Base-by-base conservation (phyloP, 2,797 vertebrate genomes). In the Darevskia mixta region DNA sequence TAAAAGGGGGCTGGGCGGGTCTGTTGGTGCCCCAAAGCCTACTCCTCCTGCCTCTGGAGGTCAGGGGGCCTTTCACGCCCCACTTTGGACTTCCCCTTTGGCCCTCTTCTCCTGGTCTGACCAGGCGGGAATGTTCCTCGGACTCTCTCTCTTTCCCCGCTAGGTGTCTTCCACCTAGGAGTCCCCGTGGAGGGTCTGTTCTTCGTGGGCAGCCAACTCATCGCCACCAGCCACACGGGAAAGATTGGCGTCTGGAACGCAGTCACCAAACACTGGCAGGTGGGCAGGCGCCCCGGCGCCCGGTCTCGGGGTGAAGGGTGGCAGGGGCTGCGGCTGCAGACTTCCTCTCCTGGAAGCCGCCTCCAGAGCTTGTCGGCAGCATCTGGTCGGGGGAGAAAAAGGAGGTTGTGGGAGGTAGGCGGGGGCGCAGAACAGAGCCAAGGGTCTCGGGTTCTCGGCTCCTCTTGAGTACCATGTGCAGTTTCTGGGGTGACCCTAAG, bases 241-340 rank as follows among this genome's bases (percentile, higher is more conserved):
- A 98, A 98, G 91, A 98, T 99, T 0, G 98, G 98, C 0, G 98
- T 99, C 27, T 99, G 98, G 98, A 99, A 99, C 4, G 98, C 98
- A 0, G 98, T 99, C 93, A 99, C 98, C 87, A 98, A 98, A 94
- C 98, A 99, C 95, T 99, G 98, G 98, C 98, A 99, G 98, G 98
- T 99, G 49, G 73, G 91, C 83, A 38, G 35, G 23, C 25, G 5
- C 41, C 3, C 27, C 8, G 6, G 72, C 25, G 0, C 61, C 10
- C 5, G 20, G 20, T 64, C 17, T 64, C 20, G 3, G 61, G 49
- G 11, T 49, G 49, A 49, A 49, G 49, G 15, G 38, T 13, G 25
- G 13, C 2, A 13, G n/a, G 9, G 18, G 58, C 7, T 1, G 5
- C 25, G 41, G 3, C 1, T 17, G 66, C 23, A 35, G 13, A 4